These are phyloP conservation scores for Sinhomidia bicolor DNA, from an alignment of 2,888 invertebrate genomes.

Conservation along the genomic window DNA sequence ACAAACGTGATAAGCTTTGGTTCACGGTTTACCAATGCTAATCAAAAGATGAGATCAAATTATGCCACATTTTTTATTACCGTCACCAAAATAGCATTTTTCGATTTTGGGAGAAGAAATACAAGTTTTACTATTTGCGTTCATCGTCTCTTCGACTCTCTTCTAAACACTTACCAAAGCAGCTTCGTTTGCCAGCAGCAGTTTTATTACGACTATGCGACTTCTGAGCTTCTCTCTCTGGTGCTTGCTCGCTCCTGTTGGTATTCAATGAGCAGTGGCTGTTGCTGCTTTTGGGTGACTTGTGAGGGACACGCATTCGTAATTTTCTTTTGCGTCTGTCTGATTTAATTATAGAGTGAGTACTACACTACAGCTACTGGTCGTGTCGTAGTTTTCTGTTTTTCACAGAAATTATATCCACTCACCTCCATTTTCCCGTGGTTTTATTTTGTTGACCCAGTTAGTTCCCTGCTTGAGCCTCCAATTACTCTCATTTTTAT, in stretches of 20 bases:
- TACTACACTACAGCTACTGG: constrained; percentile 2
- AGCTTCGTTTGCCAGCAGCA: too few relatives aligned
- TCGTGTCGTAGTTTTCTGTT: constrained; percentile 33
- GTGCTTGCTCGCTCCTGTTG: too few relatives aligned
- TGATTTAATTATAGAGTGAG: constrained; percentile 51
- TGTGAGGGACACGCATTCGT: constrained; percentile 35
- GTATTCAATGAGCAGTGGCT: constrained; percentile 28
- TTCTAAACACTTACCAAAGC: too few relatives aligned
- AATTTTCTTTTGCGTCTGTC: constrained; percentile 7
- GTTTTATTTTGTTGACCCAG: constrained; percentile 22
- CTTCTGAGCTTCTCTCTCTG: too few relatives aligned
- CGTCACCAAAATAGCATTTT: neutral
- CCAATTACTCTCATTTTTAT: constrained; percentile 34
- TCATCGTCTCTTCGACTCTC: too few relatives aligned
- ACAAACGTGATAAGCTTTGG: constrained; percentile 14
- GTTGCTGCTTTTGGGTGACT: too few relatives aligned
- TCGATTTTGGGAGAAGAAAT: too few relatives aligned
- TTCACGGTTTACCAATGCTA: too few relatives aligned
- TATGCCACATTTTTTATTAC: neutral
- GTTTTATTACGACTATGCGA: too few relatives aligned
- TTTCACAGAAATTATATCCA: neutral
- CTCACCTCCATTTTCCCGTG: neutral
- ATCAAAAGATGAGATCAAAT: neutral
- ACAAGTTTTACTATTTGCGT: too few relatives aligned
- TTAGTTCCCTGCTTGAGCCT: too few relatives aligned